Conservation (phyloP, 1,140 invertebrate genomes). For the Pogonomyrmex barbatus region DNA sequence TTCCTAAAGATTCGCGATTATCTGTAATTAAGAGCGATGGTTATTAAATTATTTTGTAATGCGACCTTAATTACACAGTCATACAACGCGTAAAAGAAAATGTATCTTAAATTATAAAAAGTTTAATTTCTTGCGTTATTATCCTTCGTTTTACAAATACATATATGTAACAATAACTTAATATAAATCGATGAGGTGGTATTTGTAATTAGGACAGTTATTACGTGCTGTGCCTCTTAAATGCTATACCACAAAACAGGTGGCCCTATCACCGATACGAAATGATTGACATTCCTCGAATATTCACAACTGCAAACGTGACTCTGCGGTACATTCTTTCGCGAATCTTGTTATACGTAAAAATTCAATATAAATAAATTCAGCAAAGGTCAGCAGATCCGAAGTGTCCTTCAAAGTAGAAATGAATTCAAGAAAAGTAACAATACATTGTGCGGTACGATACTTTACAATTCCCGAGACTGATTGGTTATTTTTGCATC, state of each 20-base stretch:
- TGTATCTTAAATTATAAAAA: background rate
- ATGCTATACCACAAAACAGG: conserved; percentile 3
- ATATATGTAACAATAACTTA: background rate
- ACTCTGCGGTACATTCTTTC: conserved; percentile 12
- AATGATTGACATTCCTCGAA: conserved; percentile 15
- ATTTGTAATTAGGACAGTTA: conserved; percentile 9
- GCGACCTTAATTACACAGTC: background rate
- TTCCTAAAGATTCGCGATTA: background rate
- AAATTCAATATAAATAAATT: conserved; percentile 37
- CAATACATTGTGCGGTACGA: background rate
- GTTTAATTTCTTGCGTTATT: background rate
- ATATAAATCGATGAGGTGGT: background rate
- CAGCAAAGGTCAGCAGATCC: background rate
- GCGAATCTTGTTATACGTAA: conserved; percentile 20
- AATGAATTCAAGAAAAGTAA: conserved; percentile 6
- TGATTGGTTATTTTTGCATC: conserved; percentile 17
- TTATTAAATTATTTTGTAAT: background rate
- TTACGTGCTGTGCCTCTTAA: background rate
- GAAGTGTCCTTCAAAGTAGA: background rate
- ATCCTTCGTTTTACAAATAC: background rate
- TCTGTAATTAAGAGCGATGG: background rate
- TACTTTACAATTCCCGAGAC: conserved; percentile 6
- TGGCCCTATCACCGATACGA: conserved; percentile 11
- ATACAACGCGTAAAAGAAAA: background rate
- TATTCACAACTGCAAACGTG: conserved; percentile 25